Conservation (phyloP, 1,140 invertebrate species). For the Agrilus planipennis region DNA sequence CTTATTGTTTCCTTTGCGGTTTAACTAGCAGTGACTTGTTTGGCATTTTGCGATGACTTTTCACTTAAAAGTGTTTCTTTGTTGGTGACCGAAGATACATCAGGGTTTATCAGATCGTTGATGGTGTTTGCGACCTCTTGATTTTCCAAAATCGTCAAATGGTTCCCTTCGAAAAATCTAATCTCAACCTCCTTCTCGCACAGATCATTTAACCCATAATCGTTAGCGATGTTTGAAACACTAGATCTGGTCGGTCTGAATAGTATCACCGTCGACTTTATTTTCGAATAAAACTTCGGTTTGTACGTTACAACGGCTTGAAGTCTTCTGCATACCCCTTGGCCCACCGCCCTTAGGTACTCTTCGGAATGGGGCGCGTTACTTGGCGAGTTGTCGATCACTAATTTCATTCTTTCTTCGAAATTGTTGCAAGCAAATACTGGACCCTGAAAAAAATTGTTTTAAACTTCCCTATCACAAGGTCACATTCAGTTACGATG, state of each 20-base stretch:
- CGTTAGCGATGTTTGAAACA: slow-evolving; percentile 39
- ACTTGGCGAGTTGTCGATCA: slow-evolving; percentile 23
- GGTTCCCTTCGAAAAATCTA: slow-evolving; percentile 55
- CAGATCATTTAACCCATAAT: slow-evolving; percentile 50
- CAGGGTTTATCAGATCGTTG: slow-evolving; percentile 6
- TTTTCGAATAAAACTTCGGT: slow-evolving; percentile 30
- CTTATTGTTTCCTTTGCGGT: no score
- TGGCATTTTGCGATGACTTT: no score
- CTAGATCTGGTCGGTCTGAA: slow-evolving; percentile 46
- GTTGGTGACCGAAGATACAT: no score
- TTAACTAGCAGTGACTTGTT: no score
- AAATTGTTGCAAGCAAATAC: background rate
- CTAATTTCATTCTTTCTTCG: slow-evolving; percentile 13
- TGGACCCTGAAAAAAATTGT: no score
- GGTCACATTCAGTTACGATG: no score
- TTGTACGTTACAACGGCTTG: slow-evolving; percentile 42
- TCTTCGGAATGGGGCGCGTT: slow-evolving; percentile 38
- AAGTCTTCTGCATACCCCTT: slow-evolving; percentile 42
- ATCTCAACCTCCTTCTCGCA: slow-evolving; percentile 39
- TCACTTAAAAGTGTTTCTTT: no score
- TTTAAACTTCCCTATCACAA: no score
- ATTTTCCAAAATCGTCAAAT: slow-evolving; percentile 54
- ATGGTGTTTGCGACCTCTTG: slow-evolving; percentile 48
- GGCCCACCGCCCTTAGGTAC: slow-evolving; percentile 36
- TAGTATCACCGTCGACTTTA: slow-evolving; percentile 48